Conservation (phyloP, 1,140 invertebrate genomes). For the Drosophila persimilis region DNA sequence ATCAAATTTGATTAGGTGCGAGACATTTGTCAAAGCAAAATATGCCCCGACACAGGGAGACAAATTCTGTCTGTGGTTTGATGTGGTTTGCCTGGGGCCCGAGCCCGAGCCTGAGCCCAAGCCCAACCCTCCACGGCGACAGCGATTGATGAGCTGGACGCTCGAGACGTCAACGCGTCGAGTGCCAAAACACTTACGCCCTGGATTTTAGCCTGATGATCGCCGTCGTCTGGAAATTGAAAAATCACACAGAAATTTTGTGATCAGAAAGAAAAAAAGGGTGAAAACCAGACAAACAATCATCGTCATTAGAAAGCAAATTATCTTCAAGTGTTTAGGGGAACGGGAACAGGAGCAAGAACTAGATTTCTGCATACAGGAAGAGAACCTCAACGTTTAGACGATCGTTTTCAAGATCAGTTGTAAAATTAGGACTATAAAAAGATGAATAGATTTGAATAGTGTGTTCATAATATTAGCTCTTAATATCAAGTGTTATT, state of each 20-base stretch:
- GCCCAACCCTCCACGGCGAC: slow-evolving; percentile 50
- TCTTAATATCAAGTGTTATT: too few relatives aligned
- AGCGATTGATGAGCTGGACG: slow-evolving; percentile 66
- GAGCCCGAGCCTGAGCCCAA: too few relatives aligned
- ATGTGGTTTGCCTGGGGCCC: slow-evolving; percentile 39
- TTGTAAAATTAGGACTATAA: too few relatives aligned
- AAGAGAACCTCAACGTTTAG: too few relatives aligned
- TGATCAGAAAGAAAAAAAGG: slow-evolving; percentile 24
- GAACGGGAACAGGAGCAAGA: too few relatives aligned
- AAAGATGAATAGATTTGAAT: too few relatives aligned
- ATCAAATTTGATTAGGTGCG: slow-evolving; percentile 79
- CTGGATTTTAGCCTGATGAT: slow-evolving; percentile 39
- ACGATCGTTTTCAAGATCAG: too few relatives aligned
- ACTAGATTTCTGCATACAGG: too few relatives aligned
- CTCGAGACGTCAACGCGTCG: slow-evolving; percentile 19
- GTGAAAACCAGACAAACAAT: slow-evolving; percentile 23
- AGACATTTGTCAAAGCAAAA: slow-evolving; percentile 71
- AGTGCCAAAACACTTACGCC: slow-evolving; percentile 70
- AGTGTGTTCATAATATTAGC: too few relatives aligned
- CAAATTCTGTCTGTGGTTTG: slow-evolving; percentile 37
- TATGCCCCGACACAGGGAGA: slow-evolving; percentile 42
- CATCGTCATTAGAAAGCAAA: slow-evolving; percentile 28
- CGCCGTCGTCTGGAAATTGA: slow-evolving; percentile 30
- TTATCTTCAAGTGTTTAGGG: slow-evolving; percentile 16
- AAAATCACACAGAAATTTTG: slow-evolving; percentile 28